Evolutionary conservation across 2,797 vertebrate species (phyloP).

Genomic region (Ibycter americanus): DNA sequence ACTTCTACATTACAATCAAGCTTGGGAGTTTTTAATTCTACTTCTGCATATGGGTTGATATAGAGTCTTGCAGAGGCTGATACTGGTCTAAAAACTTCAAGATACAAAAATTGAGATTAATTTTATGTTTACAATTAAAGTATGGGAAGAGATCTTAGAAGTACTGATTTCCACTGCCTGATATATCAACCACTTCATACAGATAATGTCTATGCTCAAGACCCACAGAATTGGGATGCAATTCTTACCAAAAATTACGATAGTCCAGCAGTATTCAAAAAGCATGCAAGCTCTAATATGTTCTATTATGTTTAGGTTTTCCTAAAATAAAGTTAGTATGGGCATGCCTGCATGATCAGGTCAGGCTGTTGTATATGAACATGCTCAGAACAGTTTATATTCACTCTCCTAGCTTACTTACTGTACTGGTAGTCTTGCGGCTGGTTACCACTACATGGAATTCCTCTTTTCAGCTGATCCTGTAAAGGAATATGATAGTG

Average conservation of each 20-base stretch:
- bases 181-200: background rate
- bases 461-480: constrained; percentile 77
- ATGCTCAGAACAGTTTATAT: background rate
- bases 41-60: constrained; percentile 89
- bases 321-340: background rate
- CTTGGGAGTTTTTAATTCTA: constrained; percentile 88
- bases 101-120: background rate
- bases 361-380: background rate
- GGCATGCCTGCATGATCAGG: background rate
- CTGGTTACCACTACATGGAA: constrained; percentile 60
- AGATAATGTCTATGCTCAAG: background rate
- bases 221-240: background rate
- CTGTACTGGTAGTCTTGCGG: constrained; percentile 76
- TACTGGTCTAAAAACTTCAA: constrained; percentile 91
- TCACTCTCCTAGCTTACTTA: constrained; percentile 67
- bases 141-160: background rate
- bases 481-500: background rate
- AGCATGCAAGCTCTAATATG: background rate
- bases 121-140: background rate
- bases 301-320: background rate
- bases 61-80: constrained; percentile 92
- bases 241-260: background rate
- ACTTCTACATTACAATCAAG: constrained; percentile 88
- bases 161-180: background rate
- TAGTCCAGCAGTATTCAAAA: background rate